phyloP scores from a whole-genome alignment of 2,797 vertebrate genomes.

The Spinibarbus caldwelli region DNA sequence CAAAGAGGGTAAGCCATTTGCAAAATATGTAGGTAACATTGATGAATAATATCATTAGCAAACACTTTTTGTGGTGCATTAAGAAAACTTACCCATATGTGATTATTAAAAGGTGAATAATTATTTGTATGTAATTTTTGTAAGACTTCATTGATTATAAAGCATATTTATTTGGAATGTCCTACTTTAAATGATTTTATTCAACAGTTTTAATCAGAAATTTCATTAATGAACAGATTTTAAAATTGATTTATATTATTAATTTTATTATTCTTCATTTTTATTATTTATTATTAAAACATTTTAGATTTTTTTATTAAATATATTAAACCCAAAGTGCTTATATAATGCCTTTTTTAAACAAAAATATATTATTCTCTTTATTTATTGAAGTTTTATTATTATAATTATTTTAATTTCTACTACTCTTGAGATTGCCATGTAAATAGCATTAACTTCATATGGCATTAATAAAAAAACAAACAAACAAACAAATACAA shows the following conservation, averaged over 20 bases:
- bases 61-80: not conserved
- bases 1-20: slow-evolving; percentile 75
- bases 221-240: not conserved
- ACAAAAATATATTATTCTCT: too few relatives aligned
- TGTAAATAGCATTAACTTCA: not conserved
- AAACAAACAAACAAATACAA: too few relatives aligned
- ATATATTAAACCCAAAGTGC: too few relatives aligned
- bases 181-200: not conserved
- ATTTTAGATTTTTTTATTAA: too few relatives aligned
- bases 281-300: not conserved
- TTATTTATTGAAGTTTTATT: too few relatives aligned
- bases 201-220: too few relatives aligned
- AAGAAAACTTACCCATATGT: slow-evolving; percentile 3
- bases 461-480: not conserved
- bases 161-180: not conserved
- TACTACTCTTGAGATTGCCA: not conserved
- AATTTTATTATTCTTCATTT: not conserved
- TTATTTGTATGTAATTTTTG: not conserved
- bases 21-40: not conserved
- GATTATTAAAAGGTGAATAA: not conserved
- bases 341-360: too few relatives aligned
- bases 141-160: not conserved
- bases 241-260: slow-evolving; percentile 33
- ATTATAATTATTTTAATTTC: too few relatives aligned
- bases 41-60: not conserved